Evolutionary conservation across 2,113 vertebrate species (phyloP), one percentile per base, ranked within the genome.

Genomic region (Eretmochelys imbricata): DNA sequence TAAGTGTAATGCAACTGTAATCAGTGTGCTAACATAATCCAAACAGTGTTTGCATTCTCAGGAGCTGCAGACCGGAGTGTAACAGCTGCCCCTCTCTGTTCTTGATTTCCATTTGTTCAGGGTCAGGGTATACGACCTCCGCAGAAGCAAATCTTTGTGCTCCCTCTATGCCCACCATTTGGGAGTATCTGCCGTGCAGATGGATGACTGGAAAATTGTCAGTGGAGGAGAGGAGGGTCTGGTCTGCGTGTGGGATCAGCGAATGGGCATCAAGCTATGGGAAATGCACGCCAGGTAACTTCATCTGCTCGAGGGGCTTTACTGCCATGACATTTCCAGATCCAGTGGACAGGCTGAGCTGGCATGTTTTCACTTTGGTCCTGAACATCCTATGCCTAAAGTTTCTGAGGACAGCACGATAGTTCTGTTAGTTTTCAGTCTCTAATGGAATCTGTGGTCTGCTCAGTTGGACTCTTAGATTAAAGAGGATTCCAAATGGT

Each of bases 121-220:
- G 97, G 99, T 99, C 82, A 89, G 99, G 85, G 98, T 99, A 59
- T 99, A 99, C 0, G 99, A 99, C 93, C 93, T 99, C 24, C 98
- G 99, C 31, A 69, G 82, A 0, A 97, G 98, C 42, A 90, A 96
- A 6, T 96, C 98, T 0, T 96, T 98, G 75, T 98, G 97, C 46
- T 99, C 99, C 0, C 91, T 99, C 78, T 99, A 98, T 0, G 99
- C 98, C 24, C 99, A 99, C 98, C 99, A 99, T 62, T 97, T 99
- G 50, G 99, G 99, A 0, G 99, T 99, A 91, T 99, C 99, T 0
- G 97, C 98, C 0, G 99, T 99, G 46, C 99, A 98, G 97, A 98
- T 98, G 88, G 99, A 99, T 0, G 99, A 99, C 95, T 99, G 99
- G 99, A 99, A 99, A 94, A 88, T 99, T 0, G 99, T 99, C 94